phyloP scores from a whole-genome alignment of 2,797 vertebrate species.

The Takifugu ocellatus region DNA sequence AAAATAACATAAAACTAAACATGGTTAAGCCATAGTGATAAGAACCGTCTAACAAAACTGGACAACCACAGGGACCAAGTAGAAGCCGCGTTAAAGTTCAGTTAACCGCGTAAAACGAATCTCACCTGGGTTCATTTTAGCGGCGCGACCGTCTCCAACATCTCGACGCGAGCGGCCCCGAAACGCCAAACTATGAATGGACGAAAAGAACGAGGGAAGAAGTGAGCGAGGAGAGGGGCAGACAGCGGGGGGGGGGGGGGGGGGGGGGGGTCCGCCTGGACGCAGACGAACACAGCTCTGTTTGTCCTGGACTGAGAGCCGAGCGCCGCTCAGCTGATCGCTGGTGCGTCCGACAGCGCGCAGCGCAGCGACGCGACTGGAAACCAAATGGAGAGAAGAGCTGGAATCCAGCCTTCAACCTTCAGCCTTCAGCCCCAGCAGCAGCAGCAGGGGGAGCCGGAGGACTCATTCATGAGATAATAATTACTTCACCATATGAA shows the following conservation, averaged over 20 bases:
- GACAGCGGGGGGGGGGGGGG: background rate
- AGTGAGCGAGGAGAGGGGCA: slow-evolving; percentile 11
- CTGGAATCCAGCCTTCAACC: slow-evolving; percentile 2
- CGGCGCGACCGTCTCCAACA: slow-evolving; percentile 35
- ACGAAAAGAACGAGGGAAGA: slow-evolving; percentile 5
- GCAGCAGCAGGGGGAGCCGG: no score
- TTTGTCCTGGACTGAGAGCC: slow-evolving; percentile 20
- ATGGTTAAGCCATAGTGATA: no score
- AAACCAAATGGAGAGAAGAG: slow-evolving; percentile 43
- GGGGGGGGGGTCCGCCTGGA: background rate
- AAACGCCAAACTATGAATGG: background rate
- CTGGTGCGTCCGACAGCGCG: slow-evolving; percentile 36
- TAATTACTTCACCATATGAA: no score
- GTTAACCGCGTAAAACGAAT: background rate
- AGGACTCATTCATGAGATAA: no score
- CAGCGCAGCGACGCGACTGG: slow-evolving; percentile 51
- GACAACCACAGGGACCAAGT: no score
- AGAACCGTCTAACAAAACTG: no score
- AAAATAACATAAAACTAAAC: no score
- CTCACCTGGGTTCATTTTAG: slow-evolving; percentile 77
- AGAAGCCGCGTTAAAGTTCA: background rate
- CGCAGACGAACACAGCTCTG: slow-evolving; percentile 16
- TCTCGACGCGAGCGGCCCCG: slow-evolving; percentile 30
- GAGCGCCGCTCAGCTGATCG: slow-evolving; percentile 54
- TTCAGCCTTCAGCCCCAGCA: no score